These are phyloP conservation scores for Diaprepes abbreviatus DNA, from an alignment of 2,888 invertebrate species.

Conservation along the genomic window DNA sequence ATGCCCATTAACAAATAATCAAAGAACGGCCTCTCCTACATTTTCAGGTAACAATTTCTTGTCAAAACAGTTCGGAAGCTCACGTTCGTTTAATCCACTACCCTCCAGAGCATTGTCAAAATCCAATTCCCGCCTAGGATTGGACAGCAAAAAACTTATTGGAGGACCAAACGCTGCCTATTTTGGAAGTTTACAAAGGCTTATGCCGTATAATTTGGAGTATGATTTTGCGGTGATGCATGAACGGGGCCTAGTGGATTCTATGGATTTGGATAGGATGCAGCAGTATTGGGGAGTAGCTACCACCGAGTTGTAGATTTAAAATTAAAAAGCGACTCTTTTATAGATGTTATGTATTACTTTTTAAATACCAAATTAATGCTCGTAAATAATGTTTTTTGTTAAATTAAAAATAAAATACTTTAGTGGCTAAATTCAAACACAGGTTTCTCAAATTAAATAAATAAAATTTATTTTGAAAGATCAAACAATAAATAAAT, in stretches of 20 bases:
- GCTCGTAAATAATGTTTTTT: too few relatives aligned
- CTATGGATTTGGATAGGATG: constrained; percentile 87
- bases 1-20: constrained; percentile 31
- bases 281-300: constrained; percentile 94
- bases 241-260: constrained; percentile 81
- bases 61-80: constrained; percentile 85
- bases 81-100: constrained; percentile 81
- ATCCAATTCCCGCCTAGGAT: constrained; percentile 68
- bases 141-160: constrained; percentile 70
- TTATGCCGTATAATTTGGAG: constrained; percentile 88
- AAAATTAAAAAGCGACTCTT: neutral
- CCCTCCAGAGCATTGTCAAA: constrained; percentile 70
- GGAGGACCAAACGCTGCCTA: constrained; percentile 90
- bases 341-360: too few relatives aligned
- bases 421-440: too few relatives aligned
- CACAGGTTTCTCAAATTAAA: constrained; percentile 54
- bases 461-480: constrained; percentile 59
- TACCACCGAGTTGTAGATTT: constrained; percentile 80
- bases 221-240: constrained; percentile 88
- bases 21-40: constrained; percentile 17
- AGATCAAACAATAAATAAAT: constrained; percentile 62
- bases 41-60: constrained; percentile 69
- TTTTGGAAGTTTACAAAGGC: constrained; percentile 85
- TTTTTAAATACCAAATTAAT: too few relatives aligned
- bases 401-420: too few relatives aligned